These are phyloP conservation scores for Arenaria interpres DNA, from an alignment of 2,113 vertebrate species.

Conservation along the genomic window DNA sequence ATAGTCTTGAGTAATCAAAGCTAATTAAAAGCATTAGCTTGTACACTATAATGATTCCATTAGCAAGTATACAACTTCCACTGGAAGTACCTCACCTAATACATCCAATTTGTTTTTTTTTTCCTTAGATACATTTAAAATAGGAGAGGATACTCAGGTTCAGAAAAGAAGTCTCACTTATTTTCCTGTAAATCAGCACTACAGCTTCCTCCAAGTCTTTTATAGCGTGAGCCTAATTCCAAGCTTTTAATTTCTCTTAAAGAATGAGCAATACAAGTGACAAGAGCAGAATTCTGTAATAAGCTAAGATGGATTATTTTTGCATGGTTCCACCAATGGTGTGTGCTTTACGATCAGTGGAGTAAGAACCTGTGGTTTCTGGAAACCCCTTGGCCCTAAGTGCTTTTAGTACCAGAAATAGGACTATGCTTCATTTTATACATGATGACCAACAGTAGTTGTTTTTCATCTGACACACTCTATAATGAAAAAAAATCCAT, in stretches of 20 bases:
- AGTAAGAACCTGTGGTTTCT: background rate
- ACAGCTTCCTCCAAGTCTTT: background rate
- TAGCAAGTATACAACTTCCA: background rate
- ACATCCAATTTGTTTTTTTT: background rate
- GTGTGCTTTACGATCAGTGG: background rate
- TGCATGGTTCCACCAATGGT: background rate
- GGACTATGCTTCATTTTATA: background rate
- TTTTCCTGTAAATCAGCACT: background rate
- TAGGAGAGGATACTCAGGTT: background rate
- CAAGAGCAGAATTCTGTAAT: background rate
- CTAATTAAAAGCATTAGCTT: background rate
- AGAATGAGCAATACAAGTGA: background rate
- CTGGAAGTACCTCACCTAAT: background rate
- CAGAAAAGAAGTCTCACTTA: background rate
- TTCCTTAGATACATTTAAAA: background rate
- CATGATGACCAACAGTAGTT: accelerated
- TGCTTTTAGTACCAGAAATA: accelerated
- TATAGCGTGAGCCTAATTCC: background rate
- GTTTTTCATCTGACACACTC: background rate
- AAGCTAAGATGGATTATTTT: background rate
- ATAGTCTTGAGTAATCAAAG: background rate
- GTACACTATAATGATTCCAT: background rate
- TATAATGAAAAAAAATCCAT: background rate
- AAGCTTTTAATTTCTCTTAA: background rate
- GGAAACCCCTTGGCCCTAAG: background rate